phyloP scores from a whole-genome alignment of 1,140 invertebrate genomes.

The Drosophila azteca region DNA sequence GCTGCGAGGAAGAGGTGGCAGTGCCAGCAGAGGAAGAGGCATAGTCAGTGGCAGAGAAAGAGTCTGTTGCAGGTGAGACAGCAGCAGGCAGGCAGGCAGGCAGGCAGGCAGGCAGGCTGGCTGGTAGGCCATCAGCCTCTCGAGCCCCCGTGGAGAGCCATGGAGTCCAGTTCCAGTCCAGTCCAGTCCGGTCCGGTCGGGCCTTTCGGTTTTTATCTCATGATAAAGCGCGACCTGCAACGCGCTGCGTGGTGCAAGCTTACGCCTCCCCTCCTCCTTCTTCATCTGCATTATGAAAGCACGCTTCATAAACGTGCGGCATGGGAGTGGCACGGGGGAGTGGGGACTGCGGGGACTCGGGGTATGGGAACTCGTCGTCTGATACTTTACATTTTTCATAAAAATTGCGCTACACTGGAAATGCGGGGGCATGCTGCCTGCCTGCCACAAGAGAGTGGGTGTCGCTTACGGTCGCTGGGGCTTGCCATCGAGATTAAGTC shows the following conservation, averaged over 20 bases:
- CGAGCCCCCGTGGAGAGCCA: conserved; percentile 3
- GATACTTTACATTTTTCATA: conserved; percentile 69
- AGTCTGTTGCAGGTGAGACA: conserved; percentile 44
- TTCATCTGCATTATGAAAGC: conserved; percentile 55
- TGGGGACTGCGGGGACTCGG: background rate
- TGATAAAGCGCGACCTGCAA: conserved; percentile 80
- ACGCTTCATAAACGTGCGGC: conserved; percentile 62
- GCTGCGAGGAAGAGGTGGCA: too few relatives aligned
- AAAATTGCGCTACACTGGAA: conserved; percentile 59
- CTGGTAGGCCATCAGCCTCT: conserved; percentile 10
- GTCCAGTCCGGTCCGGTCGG: conserved; percentile 5
- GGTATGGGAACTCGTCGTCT: conserved; percentile 25
- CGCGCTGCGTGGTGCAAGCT: conserved; percentile 64
- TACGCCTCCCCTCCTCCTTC: conserved; percentile 17
- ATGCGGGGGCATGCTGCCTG: conserved; percentile 41
- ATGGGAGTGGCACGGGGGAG: background rate
- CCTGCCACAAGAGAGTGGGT: background rate
- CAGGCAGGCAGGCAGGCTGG: conserved; percentile 1
- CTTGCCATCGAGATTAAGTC: conserved; percentile 16
- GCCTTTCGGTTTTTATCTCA: conserved; percentile 65
- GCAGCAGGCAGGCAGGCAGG: background rate
- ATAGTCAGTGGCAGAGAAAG: too few relatives aligned
- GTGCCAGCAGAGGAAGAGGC: too few relatives aligned
- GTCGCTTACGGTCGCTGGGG: conserved; percentile 14
- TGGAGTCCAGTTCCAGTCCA: too few relatives aligned